Evolutionary conservation across 1,140 invertebrate genomes (phyloP).

Genomic region (Drosophila santomea): DNA sequence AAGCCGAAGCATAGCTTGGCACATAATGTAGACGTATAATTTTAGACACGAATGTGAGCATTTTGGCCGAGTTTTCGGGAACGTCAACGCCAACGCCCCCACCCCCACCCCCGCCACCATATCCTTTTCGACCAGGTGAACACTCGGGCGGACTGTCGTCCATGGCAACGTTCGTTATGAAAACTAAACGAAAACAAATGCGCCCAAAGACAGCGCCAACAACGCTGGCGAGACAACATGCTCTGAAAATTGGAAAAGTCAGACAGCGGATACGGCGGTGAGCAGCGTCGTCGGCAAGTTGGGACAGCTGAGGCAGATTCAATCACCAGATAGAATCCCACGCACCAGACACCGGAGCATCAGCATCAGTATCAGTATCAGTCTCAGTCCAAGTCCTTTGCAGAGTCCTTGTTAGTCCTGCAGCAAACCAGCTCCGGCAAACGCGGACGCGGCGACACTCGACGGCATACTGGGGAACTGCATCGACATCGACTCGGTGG

Average conservation of each 20-base stretch:
- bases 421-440: constrained; percentile 22
- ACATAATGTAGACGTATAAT: constrained; percentile 67
- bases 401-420: constrained; percentile 4
- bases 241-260: constrained; percentile 64
- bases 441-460: constrained; percentile 47
- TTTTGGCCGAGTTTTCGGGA: constrained; percentile 72
- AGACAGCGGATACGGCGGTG: constrained; percentile 52
- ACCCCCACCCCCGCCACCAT: constrained; percentile 9
- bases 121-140: constrained; percentile 45
- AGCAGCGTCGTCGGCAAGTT: constrained; percentile 54
- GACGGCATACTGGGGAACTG: constrained; percentile 83
- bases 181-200: constrained; percentile 80
- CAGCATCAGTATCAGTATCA: constrained; percentile 19
- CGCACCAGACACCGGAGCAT: constrained; percentile 8
- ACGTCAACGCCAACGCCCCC: too few relatives aligned
- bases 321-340: constrained; percentile 33
- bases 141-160: constrained; percentile 56
- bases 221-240: constrained; percentile 44
- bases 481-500: constrained; percentile 81
- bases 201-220: constrained; percentile 31
- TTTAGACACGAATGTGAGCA: constrained; percentile 67
- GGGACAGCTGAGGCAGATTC: constrained; percentile 44
- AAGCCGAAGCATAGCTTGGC: constrained; percentile 42
- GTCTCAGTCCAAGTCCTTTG: background rate
- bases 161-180: constrained; percentile 76